Percentiles rank a stretch among this genome's conserved stretches.
Evolutionary conservation across 2,888 invertebrate species (phyloP).

Genomic region (Drosophila nr. medialis): DNA sequence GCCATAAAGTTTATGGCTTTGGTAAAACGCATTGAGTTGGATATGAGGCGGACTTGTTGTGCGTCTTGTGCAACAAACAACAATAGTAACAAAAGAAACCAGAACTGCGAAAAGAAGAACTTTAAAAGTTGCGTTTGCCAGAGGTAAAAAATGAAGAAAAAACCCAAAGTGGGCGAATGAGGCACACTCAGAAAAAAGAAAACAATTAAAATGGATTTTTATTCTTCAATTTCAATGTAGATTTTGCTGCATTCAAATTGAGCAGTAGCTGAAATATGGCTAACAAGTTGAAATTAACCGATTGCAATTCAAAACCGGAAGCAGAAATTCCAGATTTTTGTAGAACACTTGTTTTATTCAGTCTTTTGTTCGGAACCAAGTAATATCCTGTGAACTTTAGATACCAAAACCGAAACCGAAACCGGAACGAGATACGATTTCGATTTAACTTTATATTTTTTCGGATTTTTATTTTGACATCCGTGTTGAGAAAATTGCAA

Average conservation of each 20-base stretch:
- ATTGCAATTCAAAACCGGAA: background rate
- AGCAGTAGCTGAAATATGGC: background rate
- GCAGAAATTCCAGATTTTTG: background rate
- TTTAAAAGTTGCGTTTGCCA: conserved; percentile 39
- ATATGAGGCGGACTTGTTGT: conserved; percentile 57
- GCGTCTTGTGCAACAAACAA: conserved; percentile 62
- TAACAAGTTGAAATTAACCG: background rate
- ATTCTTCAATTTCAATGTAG: background rate
- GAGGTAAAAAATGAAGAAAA: conserved; percentile 2
- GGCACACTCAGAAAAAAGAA: background rate
- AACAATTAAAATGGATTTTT: background rate
- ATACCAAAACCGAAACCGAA: too few relatives aligned
- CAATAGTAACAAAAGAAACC: background rate
- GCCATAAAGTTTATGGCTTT: conserved; percentile 58
- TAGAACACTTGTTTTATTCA: background rate
- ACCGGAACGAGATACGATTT: too few relatives aligned
- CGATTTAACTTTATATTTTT: too few relatives aligned
- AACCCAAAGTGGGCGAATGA: background rate
- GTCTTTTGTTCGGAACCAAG: too few relatives aligned
- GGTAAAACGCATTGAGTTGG: conserved; percentile 39
- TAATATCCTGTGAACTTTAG: too few relatives aligned
- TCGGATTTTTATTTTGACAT: too few relatives aligned
- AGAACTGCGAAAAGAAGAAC: conserved; percentile 13
- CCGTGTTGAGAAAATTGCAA: too few relatives aligned
- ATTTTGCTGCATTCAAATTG: background rate